phyloP scores from a whole-genome alignment of 2,888 invertebrate species.

The Poecilus cupreus region DNA sequence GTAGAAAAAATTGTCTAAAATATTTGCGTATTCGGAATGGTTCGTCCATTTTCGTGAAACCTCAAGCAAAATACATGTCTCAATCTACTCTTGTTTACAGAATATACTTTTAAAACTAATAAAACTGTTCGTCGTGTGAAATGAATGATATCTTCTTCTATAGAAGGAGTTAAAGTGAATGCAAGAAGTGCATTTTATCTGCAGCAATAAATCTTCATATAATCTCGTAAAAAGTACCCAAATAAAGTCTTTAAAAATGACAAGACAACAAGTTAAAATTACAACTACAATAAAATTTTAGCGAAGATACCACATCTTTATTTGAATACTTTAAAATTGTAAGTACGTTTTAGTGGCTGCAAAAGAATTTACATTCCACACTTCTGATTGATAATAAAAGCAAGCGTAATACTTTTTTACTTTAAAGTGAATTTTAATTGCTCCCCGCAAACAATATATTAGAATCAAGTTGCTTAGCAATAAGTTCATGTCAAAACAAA shows the following conservation, averaged over 20 bases:
- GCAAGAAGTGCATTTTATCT: not conserved
- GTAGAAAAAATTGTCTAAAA: too few relatives aligned
- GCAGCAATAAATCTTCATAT: not conserved
- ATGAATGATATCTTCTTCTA: not conserved
- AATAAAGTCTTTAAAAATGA: not conserved
- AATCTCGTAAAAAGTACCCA: not conserved
- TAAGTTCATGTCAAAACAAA: conserved; percentile 40
- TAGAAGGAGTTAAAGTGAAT: not conserved
- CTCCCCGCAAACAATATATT: not conserved
- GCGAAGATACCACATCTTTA: not conserved
- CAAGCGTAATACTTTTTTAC: not conserved
- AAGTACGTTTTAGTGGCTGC: not conserved
- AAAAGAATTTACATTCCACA: not conserved
- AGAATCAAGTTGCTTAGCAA: conserved; percentile 22
- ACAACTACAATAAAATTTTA: conserved; percentile 12
- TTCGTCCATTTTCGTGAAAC: too few relatives aligned
- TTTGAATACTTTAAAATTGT: not conserved
- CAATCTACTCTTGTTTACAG: too few relatives aligned
- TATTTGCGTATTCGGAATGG: too few relatives aligned
- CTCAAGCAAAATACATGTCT: too few relatives aligned
- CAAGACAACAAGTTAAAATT: not conserved
- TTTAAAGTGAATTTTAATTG: not conserved
- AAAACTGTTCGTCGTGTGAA: too few relatives aligned
- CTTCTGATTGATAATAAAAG: not conserved
- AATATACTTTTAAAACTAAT: too few relatives aligned